Evolutionary conservation across 2,888 invertebrate species (phyloP).

Genomic region (Branchellion lobata): DNA sequence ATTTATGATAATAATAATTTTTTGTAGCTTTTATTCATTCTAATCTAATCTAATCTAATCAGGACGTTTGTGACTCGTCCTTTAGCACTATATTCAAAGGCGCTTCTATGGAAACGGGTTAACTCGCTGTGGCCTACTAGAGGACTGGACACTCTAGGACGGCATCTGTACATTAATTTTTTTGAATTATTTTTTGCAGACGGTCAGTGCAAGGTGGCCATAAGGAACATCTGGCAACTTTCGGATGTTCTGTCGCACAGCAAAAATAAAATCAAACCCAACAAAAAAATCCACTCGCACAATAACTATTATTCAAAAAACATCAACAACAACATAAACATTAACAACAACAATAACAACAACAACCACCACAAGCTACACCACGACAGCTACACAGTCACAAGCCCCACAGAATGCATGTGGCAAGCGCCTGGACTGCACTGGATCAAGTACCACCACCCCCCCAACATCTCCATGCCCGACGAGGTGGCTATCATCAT

Average conservation of each 20-base stretch:
- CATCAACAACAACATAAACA: conserved; percentile 66
- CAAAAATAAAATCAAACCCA: neutral
- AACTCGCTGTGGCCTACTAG: too few relatives aligned
- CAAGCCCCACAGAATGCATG: conserved; percentile 76
- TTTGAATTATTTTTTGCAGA: too few relatives aligned
- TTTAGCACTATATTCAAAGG: too few relatives aligned
- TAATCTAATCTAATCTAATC: too few relatives aligned
- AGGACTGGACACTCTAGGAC: too few relatives aligned
- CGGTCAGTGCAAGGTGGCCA: neutral
- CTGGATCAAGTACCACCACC: conserved; percentile 81
- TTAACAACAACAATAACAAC: conserved; percentile 66
- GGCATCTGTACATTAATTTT: too few relatives aligned
- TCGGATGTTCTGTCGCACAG: conserved; percentile 5
- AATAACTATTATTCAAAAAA: neutral
- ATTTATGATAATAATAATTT: too few relatives aligned
- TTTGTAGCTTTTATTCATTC: too few relatives aligned
- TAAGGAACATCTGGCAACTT: neutral
- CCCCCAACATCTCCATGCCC: conserved; percentile 82
- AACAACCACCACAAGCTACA: neutral
- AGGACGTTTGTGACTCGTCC: too few relatives aligned
- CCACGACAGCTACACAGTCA: conserved; percentile 75
- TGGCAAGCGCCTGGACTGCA: conserved; percentile 75
- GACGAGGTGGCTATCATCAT: conserved; percentile 69
- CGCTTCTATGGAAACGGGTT: too few relatives aligned
- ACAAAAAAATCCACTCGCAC: neutral